These are phyloP conservation scores for Silurus aristotelis DNA, from an alignment of 2,797 vertebrate species.

Conservation along the genomic window DNA sequence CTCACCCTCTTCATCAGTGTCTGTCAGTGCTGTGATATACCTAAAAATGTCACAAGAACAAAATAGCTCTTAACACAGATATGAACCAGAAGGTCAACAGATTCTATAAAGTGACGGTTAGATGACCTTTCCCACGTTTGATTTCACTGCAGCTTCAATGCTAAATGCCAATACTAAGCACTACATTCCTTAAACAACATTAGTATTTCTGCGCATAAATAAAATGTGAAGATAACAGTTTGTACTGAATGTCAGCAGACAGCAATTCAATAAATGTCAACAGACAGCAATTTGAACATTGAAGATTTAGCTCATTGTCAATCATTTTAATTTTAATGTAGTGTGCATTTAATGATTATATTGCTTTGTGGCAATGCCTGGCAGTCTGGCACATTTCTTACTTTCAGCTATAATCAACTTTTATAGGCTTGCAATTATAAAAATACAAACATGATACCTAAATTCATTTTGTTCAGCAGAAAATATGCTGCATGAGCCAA, in stretches of 20 bases:
- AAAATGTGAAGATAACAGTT: neutral
- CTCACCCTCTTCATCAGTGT: constrained; percentile 78
- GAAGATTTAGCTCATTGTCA: neutral
- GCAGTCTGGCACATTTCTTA: constrained; percentile 14
- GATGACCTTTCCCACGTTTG: neutral
- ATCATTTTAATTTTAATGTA: neutral
- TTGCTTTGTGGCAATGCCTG: constrained; percentile 13
- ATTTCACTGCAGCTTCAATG: neutral
- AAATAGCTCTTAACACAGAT: neutral
- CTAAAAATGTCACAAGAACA: constrained; percentile 68
- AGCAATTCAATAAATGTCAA: neutral
- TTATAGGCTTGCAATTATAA: constrained; percentile 29
- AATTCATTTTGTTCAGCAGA: neutral
- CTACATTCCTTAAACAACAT: neutral
- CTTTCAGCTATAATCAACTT: constrained; percentile 33
- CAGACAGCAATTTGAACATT: constrained; percentile 1
- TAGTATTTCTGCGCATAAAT: neutral
- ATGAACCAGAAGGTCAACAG: neutral
- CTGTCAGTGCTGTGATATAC: constrained; percentile 91
- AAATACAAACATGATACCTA: constrained; percentile 18
- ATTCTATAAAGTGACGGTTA: neutral
- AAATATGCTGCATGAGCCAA: constrained; percentile 18
- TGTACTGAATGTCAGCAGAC: neutral
- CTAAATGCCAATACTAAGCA: neutral
- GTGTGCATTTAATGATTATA: constrained; percentile 9